Conservation (phyloP, 2,113 vertebrate genomes). For the Perca flavescens region DNA sequence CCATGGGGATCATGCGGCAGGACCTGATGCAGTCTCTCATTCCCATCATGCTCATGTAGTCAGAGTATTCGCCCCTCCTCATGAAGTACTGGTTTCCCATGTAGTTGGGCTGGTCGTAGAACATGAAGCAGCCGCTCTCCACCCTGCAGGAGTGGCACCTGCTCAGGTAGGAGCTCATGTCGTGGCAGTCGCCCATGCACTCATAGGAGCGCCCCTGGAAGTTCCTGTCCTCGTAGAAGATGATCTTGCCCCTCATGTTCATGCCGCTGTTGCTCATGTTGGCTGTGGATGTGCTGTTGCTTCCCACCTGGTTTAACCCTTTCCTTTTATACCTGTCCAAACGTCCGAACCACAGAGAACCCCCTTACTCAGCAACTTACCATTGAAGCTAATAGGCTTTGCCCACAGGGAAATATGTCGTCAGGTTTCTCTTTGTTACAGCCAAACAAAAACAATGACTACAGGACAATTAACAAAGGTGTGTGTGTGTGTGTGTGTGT, state of each 20-base stretch:
- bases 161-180: constrained; percentile 74
- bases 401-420: too few relatives aligned
- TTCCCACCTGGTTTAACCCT: neutral
- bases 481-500: neutral
- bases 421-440: neutral
- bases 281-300: neutral
- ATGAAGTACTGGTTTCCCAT: constrained; percentile 79
- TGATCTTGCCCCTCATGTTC: constrained; percentile 58
- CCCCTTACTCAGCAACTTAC: neutral
- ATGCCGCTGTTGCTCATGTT: constrained; percentile 7
- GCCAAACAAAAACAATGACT: neutral
- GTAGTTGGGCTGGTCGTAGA: constrained; percentile 81
- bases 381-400: neutral
- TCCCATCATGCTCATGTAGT: constrained; percentile 78
- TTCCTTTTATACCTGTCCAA: constrained; percentile 1
- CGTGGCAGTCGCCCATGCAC: constrained; percentile 74
- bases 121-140: constrained; percentile 80
- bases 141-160: constrained; percentile 74
- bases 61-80: constrained; percentile 79
- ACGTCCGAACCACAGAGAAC: neutral
- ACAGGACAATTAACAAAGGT: neutral
- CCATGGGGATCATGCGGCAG: constrained; percentile 80
- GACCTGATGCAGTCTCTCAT: constrained; percentile 76
- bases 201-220: constrained; percentile 78
- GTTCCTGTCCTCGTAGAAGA: constrained; percentile 82